These are phyloP conservation scores for Haemorhous mexicanus DNA, from an alignment of 2,113 vertebrate species.

Conservation along the genomic window DNA sequence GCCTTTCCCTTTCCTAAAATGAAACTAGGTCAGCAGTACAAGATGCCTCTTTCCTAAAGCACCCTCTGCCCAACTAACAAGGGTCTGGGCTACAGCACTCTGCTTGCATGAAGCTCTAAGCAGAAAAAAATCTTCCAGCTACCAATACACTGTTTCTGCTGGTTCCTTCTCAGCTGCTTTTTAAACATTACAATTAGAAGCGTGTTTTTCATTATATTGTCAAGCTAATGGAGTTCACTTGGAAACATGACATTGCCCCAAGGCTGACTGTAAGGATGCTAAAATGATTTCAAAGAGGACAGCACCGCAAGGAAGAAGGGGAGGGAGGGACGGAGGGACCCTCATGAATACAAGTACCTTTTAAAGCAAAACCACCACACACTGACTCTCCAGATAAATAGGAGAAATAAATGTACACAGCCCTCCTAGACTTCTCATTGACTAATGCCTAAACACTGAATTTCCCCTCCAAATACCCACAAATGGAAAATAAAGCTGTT, in stretches of 20 bases:
- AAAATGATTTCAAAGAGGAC: not conserved
- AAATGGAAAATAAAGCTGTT: not conserved
- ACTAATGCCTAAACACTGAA: not conserved
- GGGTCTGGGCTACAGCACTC: not conserved
- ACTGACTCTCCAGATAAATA: not conserved
- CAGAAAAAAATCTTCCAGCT: not conserved
- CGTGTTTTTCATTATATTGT: not conserved
- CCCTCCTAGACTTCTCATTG: not conserved
- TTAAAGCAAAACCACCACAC: not conserved
- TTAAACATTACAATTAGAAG: not conserved
- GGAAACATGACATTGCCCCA: not conserved
- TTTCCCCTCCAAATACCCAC: not conserved
- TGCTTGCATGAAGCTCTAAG: not conserved
- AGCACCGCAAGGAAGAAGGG: not conserved
- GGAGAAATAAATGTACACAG: not conserved
- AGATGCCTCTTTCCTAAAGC: not conserved
- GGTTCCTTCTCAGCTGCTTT: not conserved
- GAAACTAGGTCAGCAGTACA: not conserved
- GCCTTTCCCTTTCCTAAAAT: not conserved
- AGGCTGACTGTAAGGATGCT: not conserved
- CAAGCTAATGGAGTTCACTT: not conserved
- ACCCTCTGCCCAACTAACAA: not conserved
- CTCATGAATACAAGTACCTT: not conserved
- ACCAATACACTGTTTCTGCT: not conserved
- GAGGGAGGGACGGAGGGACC: not conserved